Conservation (phyloP, 1,140 invertebrate genomes). For the Planococcus citri region DNA sequence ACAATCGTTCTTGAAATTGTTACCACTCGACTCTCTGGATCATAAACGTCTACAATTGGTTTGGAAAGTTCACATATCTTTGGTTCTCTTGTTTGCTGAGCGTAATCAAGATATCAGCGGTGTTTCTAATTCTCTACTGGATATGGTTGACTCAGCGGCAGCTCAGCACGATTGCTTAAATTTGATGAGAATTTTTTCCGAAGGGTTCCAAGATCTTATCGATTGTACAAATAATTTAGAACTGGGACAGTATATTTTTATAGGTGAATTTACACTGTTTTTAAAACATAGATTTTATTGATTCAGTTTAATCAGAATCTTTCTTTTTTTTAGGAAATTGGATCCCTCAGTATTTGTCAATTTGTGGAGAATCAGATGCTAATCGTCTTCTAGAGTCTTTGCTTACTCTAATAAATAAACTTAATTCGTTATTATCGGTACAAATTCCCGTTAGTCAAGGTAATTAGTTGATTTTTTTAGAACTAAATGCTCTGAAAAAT, state of each 20-base stretch:
- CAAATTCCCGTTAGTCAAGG: constrained; percentile 3
- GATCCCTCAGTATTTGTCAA: constrained; percentile 17
- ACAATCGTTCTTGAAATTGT: background rate
- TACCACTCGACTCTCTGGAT: background rate
- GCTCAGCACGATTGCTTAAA: constrained; percentile 33
- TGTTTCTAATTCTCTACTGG: constrained; percentile 29
- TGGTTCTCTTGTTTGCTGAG: constrained; percentile 34
- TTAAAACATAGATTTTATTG: too few species aligned
- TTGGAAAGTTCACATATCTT: constrained; percentile 35
- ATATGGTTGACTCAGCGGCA: constrained; percentile 29
- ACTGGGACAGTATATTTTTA: constrained; percentile 33
- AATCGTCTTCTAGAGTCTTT: constrained; percentile 17
- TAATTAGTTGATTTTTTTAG: background rate
- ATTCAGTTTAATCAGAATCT: background rate
- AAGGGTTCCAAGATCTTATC: constrained; percentile 33
- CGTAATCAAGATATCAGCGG: constrained; percentile 29
- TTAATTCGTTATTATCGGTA: constrained; percentile 4
- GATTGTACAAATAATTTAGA: constrained; percentile 31
- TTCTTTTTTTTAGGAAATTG: constrained; percentile 22
- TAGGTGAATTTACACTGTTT: constrained; percentile 28
- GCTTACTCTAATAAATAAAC: background rate
- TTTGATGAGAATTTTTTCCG: constrained; percentile 34
- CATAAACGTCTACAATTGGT: constrained; percentile 23
- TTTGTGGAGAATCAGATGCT: constrained; percentile 2
- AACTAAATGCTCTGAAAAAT: too few species aligned